A percentile compares a stretch with the other conserved stretches of the same genome.
Conservation (phyloP, 2,888 invertebrate genomes). For the Eristalinus aeneus region DNA sequence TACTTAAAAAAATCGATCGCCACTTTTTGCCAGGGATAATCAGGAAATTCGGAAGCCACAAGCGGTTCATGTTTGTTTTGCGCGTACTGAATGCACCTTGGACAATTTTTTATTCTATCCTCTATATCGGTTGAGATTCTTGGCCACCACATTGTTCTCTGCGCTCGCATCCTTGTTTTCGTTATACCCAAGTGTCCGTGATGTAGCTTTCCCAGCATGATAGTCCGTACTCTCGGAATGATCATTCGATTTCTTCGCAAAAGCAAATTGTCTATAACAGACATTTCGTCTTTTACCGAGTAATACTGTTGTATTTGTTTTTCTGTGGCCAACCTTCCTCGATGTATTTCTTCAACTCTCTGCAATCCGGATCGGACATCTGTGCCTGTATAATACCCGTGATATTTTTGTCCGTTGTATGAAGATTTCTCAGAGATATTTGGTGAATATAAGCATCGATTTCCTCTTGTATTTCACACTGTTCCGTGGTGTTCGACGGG, state of each 20-base stretch:
- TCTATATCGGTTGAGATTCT: not conserved
- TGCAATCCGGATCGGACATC: too few species aligned
- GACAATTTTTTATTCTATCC: not conserved
- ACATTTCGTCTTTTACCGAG: conserved; percentile 5
- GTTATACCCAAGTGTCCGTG: not conserved
- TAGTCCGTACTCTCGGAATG: not conserved
- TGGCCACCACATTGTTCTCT: too few species aligned
- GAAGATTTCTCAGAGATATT: conserved; percentile 1
- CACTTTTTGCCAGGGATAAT: too few species aligned
- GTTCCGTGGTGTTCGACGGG: not conserved
- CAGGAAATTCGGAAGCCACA: too few species aligned
- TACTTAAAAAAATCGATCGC: too few species aligned
- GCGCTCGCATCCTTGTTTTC: too few species aligned
- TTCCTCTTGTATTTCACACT: not conserved
- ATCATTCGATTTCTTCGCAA: conserved; percentile 3
- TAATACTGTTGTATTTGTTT: not conserved
- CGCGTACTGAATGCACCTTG: too few species aligned
- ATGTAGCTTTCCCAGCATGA: conserved; percentile 1
- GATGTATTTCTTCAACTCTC: too few species aligned
- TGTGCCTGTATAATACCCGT: too few species aligned
- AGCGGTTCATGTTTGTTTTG: too few species aligned
- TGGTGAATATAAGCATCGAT: conserved; percentile 4
- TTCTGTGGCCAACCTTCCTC: not conserved
- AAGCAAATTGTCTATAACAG: not conserved
- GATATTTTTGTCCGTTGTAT: too few species aligned